Evolutionary conservation across 2,797 vertebrate species (phyloP), one percentile per base, ranked within the genome.

Genomic region (Antrozous pallidus): DNA sequence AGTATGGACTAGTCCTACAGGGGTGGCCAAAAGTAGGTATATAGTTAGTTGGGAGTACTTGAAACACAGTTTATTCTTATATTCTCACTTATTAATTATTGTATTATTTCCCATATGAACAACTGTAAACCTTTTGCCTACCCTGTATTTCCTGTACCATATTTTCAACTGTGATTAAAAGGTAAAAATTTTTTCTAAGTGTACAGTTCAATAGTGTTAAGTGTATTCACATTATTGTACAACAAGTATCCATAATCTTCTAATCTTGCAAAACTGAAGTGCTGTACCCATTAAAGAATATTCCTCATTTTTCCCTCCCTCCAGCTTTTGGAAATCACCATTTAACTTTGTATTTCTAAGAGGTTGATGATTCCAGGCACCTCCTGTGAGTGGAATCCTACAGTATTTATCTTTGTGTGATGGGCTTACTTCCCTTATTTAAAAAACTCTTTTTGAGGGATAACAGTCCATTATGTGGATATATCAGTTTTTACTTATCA

Each of bases 341-440:
- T 49, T 6, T 3, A n/a, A 3, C 31, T 73, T 80, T 77, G 65
- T 31, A 36, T 70, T 20, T 20, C 17, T n/a, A 2, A 36, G 83
- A 65, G 28, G 71, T n/a, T 69, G 65, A 70, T 17, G 26, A 1
- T 8, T 65, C n/a, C 20, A 49, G 20, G 20, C 10, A 28, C 31
- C 28, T 47, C 31, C 18, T 13, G 0, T 9, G 38, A 88, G 49
- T 67, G 31, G 33, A 54, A n/a, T 77, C 38, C 2, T 33, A 17
- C 17, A 13, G 3, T 40, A n/a, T 14, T 17, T 42, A 9, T 56
- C 5, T 47, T 85, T 49, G 26, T 54, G 51, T 65, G 49, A 24
- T n/a, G 51, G 47, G n/a, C n/a, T 92, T 88, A 6, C 61, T 61
- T 93, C 12, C 6, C 38, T 86, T 70, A 51, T 26, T 81, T 81